A percentile compares a stretch with the other conserved stretches of the same genome.
phyloP scores from a whole-genome alignment of 1,140 invertebrate species.

The Dendrolimus punctatus region DNA sequence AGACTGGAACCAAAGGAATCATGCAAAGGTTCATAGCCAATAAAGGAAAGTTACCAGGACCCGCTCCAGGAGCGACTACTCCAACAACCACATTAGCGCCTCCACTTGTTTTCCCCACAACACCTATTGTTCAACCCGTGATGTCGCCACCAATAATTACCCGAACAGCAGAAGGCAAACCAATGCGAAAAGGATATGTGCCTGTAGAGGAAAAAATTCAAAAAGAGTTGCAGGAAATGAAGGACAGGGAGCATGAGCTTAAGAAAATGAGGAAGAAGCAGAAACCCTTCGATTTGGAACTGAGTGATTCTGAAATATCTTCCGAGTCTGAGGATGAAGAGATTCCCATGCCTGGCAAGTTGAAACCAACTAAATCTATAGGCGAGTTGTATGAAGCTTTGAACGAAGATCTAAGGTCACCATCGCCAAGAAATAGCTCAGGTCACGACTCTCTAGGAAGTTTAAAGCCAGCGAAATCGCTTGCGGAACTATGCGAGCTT shows the following conservation, averaged over 20 bases:
- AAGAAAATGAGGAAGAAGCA: conserved; percentile 75
- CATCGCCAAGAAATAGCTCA: conserved; percentile 59
- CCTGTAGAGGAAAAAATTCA: conserved; percentile 86
- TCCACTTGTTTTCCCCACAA: conserved; percentile 33
- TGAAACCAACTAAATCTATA: conserved; percentile 73
- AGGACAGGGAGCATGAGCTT: conserved; percentile 80
- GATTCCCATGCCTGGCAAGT: conserved; percentile 69
- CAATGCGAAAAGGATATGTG: conserved; percentile 76
- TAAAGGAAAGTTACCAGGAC: conserved; percentile 75
- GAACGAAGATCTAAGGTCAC: conserved; percentile 58
- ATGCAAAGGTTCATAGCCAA: conserved; percentile 86
- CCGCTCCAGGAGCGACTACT: conserved; percentile 35
- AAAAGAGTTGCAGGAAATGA: conserved; percentile 83
- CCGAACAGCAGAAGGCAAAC: conserved; percentile 72
- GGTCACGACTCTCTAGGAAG: conserved; percentile 63
- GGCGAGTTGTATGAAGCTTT: conserved; percentile 71
- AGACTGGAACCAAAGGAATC: conserved; percentile 77
- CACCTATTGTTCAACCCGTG: conserved; percentile 28
- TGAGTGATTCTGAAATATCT: conserved; percentile 63
- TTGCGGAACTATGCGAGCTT: conserved; percentile 73
- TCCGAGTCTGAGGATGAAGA: conserved; percentile 74
- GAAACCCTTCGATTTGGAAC: conserved; percentile 65
- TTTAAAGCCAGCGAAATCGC: conserved; percentile 73
- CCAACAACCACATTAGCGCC: conserved; percentile 26
- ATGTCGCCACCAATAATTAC: conserved; percentile 55